Percentiles rank a stretch among this genome's conserved stretches.
Conservation (phyloP, 2,113 vertebrate species). For the Tiliqua scincoides region DNA sequence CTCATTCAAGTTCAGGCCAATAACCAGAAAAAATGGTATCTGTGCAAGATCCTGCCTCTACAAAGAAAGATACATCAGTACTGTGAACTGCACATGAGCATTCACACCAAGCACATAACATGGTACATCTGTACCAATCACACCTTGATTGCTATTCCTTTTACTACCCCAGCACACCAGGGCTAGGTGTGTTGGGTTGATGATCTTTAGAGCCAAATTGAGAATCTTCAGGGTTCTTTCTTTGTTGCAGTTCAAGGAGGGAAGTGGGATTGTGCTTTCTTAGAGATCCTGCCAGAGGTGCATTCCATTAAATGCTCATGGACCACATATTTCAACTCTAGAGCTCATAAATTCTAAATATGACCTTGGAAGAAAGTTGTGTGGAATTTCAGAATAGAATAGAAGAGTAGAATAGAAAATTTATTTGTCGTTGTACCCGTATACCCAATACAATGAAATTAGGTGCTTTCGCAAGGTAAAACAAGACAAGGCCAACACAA, state of each 20-base stretch:
- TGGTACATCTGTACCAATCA: background rate
- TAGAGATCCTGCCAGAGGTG: background rate
- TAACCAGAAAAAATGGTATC: background rate
- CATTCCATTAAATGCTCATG: background rate
- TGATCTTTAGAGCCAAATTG: background rate
- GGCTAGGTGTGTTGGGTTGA: background rate
- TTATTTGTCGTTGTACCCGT: no score
- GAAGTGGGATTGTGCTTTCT: no score
- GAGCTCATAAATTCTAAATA: background rate
- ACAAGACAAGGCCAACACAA: no score
- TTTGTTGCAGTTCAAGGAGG: background rate
- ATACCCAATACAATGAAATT: no score
- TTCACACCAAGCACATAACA: background rate
- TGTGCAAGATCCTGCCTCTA: no score
- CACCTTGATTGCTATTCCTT: background rate
- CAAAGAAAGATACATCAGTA: background rate
- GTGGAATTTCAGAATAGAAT: background rate
- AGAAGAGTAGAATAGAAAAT: no score
- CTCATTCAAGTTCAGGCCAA: background rate
- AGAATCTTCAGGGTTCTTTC: background rate
- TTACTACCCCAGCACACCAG: background rate
- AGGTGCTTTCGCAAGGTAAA: no score
- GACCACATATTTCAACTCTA: background rate
- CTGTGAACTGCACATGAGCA: background rate
- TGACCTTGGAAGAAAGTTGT: background rate